These are phyloP conservation scores for Drosophila dives DNA, from an alignment of 2,888 invertebrate genomes.

Conservation along the genomic window DNA sequence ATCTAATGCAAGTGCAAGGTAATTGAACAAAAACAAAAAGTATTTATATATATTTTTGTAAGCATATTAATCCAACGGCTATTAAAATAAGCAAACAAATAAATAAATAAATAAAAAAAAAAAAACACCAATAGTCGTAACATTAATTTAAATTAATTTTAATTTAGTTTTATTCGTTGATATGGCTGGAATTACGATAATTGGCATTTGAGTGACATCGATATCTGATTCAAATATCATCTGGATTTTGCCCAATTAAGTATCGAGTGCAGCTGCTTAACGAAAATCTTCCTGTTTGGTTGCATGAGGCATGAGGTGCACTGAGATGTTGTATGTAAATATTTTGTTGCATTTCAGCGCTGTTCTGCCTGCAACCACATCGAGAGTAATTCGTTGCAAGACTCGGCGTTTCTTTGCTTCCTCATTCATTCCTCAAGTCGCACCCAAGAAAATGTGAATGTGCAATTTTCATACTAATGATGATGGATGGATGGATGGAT, in stretches of 20 bases:
- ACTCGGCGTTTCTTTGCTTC: conserved; percentile 25
- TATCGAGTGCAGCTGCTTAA: not conserved
- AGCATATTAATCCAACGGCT: not conserved
- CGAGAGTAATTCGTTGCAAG: conserved; percentile 23
- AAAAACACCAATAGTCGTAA: conserved; percentile 1
- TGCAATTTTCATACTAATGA: conserved; percentile 41
- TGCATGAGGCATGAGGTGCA: not conserved
- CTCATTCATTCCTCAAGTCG: conserved; percentile 40
- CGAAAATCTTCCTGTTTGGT: conserved; percentile 35
- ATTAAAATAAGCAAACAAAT: conserved; percentile 13
- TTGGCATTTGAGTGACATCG: conserved; percentile 45
- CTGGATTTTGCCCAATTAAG: conserved; percentile 13
- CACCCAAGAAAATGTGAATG: conserved; percentile 47
- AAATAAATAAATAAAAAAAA: conserved; percentile 14
- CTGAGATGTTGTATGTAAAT: not conserved
- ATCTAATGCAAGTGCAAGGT: conserved; percentile 80
- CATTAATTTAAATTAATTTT: conserved; percentile 7
- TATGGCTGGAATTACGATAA: conserved; percentile 24
- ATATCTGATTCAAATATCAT: conserved; percentile 30
- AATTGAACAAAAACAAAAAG: conserved; percentile 60
- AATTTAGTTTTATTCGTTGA: conserved; percentile 16
- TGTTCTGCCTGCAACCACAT: conserved; percentile 39
- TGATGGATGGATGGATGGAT: conserved; percentile 32
- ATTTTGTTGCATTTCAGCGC: conserved; percentile 4
- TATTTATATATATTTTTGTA: not conserved